Evolutionary conservation across 2,113 vertebrate species (phyloP), one percentile per base, ranked within the genome.

Genomic region (Neoarius graeffei): DNA sequence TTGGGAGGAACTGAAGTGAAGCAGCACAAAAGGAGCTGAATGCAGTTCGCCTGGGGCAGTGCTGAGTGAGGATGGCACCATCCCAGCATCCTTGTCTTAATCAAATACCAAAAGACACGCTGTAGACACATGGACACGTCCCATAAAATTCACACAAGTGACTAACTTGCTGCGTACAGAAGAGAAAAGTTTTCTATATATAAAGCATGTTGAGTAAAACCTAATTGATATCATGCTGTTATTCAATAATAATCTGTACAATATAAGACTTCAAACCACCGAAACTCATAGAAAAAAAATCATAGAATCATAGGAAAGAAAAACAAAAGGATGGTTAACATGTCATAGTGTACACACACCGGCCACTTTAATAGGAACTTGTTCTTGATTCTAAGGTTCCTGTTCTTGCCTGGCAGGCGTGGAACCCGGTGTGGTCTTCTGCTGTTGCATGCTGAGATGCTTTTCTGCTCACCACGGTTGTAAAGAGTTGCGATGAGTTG

Each of bases 1-100:
- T 93, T 93, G 92, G 92, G 92, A 92, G 92, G 91, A 91, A 95
- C 93, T 89, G 76, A 91, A 94, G 92, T 92, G 93, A 91, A 93
- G 93, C 86, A 85, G 93, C 93, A 95, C 92, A 94, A 94, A 95
- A 95, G 91, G 85, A 89, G 91, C 92, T 93, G 89, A 93, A 94
- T 93, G 93, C 94, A 92, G 92, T 91, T 87, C 91, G 93, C 93
- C 93, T 82, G 88, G 73, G 93, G 93, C 91, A 89, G 88, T 48
- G 81, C 91, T 91, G 87, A 91, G 91, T 86, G 91, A 93, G 93
- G 92, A 94, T 93, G 91, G 89, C 91, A 92, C 90, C 89, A 92
- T 54, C 88, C 85, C 90, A 88, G 87, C 89, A 91, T 88, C 90
- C 90, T 89, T 89, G 91, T 89, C 89, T 91, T 92, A 90, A 91